These are phyloP conservation scores for Amaurobius ferox DNA, from an alignment of 2,888 invertebrate genomes.

Conservation along the genomic window DNA sequence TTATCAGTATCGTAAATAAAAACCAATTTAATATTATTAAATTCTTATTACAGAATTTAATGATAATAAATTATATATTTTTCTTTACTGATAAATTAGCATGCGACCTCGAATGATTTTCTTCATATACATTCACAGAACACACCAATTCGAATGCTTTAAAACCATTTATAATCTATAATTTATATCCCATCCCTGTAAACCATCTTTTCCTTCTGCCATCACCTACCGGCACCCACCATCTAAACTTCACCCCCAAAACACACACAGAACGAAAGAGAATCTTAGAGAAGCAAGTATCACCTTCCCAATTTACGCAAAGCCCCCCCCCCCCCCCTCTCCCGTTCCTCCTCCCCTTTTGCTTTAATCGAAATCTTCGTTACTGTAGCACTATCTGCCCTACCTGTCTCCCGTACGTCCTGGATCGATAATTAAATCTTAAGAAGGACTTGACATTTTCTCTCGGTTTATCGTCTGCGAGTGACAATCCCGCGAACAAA, in stretches of 20 bases:
- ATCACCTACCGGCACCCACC: constrained; percentile 48
- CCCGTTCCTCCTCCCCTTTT: not conserved
- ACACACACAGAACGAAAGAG: constrained; percentile 30
- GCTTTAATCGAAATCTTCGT: constrained; percentile 70
- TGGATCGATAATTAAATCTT: constrained; percentile 71
- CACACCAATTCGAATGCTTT: too few species aligned
- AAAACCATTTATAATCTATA: not conserved
- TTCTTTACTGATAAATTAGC: too few species aligned
- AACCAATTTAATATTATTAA: too few species aligned
- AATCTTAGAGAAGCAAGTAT: constrained; percentile 27
- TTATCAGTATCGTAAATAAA: too few species aligned
- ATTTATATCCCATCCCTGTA: constrained; percentile 20
- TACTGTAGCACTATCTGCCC: constrained; percentile 52
- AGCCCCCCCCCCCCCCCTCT: constrained; percentile 1
- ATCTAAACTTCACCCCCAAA: constrained; percentile 65
- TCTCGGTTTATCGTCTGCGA: constrained; percentile 53
- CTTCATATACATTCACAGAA: too few species aligned
- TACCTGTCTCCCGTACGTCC: constrained; percentile 58
- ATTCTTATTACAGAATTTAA: too few species aligned
- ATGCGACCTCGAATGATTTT: too few species aligned
- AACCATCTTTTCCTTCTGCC: not conserved
- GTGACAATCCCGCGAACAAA: constrained; percentile 53
- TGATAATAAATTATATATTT: too few species aligned
- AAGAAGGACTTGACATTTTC: constrained; percentile 65
- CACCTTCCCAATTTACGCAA: constrained; percentile 68